Evolutionary conservation across 2,113 vertebrate genomes (phyloP).

Genomic region (Loxodonta africana): DNA sequence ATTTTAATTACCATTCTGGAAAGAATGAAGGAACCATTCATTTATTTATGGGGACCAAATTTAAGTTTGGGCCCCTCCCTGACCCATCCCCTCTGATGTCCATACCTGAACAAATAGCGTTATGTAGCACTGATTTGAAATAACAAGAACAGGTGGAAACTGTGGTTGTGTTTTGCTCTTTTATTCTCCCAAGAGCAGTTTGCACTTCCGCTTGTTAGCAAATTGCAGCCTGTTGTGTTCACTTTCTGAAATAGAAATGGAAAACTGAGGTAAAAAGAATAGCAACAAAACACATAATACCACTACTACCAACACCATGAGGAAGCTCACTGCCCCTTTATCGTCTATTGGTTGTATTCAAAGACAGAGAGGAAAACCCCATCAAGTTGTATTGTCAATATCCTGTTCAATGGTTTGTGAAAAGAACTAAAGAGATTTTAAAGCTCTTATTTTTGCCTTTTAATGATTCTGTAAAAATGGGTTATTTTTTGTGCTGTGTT

Average conservation of each 20-base stretch:
- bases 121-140: neutral
- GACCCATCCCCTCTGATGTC: neutral
- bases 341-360: neutral
- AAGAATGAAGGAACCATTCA: neutral
- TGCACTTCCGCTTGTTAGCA: constrained; percentile 56
- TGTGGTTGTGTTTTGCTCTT: neutral
- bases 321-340: neutral
- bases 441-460: constrained; percentile 31
- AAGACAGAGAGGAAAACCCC: constrained; percentile 5
- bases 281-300: neutral
- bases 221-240: constrained; percentile 63
- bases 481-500: neutral
- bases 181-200: neutral
- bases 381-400: neutral
- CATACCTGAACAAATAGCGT: neutral
- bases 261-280: constrained; percentile 64
- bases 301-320: neutral
- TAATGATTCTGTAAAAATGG: constrained; percentile 25
- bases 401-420: neutral
- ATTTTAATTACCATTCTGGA: neutral
- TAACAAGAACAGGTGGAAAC: neutral
- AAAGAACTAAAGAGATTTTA: neutral
- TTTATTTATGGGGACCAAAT: neutral
- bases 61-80: neutral
- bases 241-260: constrained; percentile 47